These are phyloP conservation scores for Volucella bombylans DNA, from an alignment of 2,888 invertebrate genomes.

Conservation along the genomic window DNA sequence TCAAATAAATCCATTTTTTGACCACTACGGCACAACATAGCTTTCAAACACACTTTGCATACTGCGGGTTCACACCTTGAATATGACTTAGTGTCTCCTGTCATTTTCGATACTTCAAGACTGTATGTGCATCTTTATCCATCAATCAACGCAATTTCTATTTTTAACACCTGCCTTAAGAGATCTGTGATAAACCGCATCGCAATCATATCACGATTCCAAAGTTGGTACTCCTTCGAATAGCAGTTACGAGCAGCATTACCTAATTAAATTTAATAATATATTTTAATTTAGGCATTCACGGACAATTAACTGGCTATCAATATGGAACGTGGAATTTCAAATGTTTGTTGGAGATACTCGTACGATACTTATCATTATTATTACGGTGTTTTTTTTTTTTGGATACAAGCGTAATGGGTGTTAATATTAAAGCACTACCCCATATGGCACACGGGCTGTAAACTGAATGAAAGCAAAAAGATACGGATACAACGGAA, in stretches of 20 bases:
- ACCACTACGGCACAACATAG: too few relatives aligned
- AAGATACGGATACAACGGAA: not conserved
- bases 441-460: conserved; percentile 1
- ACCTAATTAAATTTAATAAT: conserved; percentile 9
- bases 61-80: too few relatives aligned
- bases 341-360: not conserved
- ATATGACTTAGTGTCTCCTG: too few relatives aligned
- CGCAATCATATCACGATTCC: too few relatives aligned
- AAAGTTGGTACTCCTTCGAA: conserved; percentile 1
- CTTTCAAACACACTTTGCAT: too few relatives aligned
- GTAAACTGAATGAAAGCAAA: not conserved
- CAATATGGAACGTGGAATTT: conserved; percentile 28
- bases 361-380: not conserved
- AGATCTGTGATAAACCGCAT: too few relatives aligned
- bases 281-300: conserved; percentile 12
- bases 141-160: too few relatives aligned
- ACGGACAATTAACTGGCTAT: conserved; percentile 22
- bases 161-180: too few relatives aligned
- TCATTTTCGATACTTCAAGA: too few relatives aligned
- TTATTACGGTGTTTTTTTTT: not conserved
- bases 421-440: conserved; percentile 46
- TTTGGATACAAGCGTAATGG: conserved; percentile 15
- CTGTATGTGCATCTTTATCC: too few relatives aligned
- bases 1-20: too few relatives aligned
- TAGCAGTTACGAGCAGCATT: not conserved